These are phyloP conservation scores for Drosophila paramelanica DNA, from an alignment of 2,888 invertebrate species.

Conservation along the genomic window DNA sequence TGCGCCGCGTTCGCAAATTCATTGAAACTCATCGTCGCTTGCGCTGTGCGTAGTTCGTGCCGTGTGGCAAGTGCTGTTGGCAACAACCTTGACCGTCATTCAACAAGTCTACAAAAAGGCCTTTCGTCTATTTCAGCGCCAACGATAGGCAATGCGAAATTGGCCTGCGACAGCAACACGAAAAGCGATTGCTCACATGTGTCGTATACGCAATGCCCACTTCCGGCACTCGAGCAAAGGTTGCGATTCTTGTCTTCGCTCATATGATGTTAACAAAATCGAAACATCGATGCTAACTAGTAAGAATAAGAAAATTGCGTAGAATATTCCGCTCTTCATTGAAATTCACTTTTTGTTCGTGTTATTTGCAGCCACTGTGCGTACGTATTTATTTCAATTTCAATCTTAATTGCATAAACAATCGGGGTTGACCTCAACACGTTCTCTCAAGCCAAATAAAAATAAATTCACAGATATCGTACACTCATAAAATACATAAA, in stretches of 20 bases:
- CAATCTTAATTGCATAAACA: slow-evolving; percentile 54
- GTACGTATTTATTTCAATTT: slow-evolving; percentile 33
- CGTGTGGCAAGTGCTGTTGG: slow-evolving; percentile 61
- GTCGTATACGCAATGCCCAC: slow-evolving; percentile 67
- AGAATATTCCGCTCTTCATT: slow-evolving; percentile 70
- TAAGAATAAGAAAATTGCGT: slow-evolving; percentile 39
- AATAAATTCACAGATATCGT: slow-evolving; percentile 53
- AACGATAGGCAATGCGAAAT: slow-evolving; percentile 50
- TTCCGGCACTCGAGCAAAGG: slow-evolving; percentile 67
- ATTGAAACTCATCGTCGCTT: slow-evolving; percentile 48
- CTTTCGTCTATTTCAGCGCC: slow-evolving; percentile 31
- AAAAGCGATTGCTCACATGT: slow-evolving; percentile 21
- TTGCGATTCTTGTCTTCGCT: slow-evolving; percentile 28
- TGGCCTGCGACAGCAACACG: slow-evolving; percentile 16
- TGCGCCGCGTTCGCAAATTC: slow-evolving; percentile 35
- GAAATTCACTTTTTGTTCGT: slow-evolving; percentile 21
- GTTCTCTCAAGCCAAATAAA: slow-evolving; percentile 50
- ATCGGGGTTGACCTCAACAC: slow-evolving; percentile 69
- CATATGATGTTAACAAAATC: too few species aligned
- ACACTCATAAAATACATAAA: slow-evolving; percentile 23
- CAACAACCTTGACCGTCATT: slow-evolving; percentile 74
- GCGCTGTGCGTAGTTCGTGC: slow-evolving; percentile 66
- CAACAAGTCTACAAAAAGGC: slow-evolving; percentile 50
- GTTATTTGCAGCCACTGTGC: slow-evolving; percentile 41
- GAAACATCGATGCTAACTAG: too few species aligned